Evolutionary conservation across 2,888 invertebrate species (phyloP), one percentile per base, ranked within the genome.

Genomic region (Spodoptera picta): DNA sequence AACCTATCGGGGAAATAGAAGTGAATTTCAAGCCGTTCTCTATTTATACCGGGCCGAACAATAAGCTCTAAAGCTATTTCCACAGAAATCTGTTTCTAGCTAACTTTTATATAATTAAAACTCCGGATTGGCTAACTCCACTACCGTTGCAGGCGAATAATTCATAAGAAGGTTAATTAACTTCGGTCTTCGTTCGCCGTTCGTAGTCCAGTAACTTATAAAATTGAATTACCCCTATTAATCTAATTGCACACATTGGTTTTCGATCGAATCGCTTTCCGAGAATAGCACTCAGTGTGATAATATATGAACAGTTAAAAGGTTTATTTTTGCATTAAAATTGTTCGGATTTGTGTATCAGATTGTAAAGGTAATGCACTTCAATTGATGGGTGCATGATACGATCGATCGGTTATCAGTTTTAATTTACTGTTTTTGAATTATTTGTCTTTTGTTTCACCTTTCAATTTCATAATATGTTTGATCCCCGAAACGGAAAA

Each of bases 131-230:
- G 83, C 83, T 69, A 86, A 86, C 83, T 85, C 80, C 75, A 81
- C 82, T 63, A 79, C 74, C 75, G 78, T 75, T 81, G 86, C 80
- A 82, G 77, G 81, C 77, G 87, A 88, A 89, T 90, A 88, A 89
- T 87, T 89, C 85, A 87, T 85, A 88, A 84, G 85, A 84, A 85
- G 85, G 89, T 86, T 89, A 89, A 88, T 88, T 89, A 87, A 88
- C 87, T 86, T 87, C 83, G 83, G 82, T 85, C 81, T 79, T 77
- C 76, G 72, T 73, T 70, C 62, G 80, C 75, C 78, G 83, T 79
- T 65, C 73, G 70, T 77, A 53, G 53, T 42, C 41, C 41, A 81
- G 76, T 73, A 77, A 65, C 80, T 80, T 83, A 79, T 81, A 84
- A 82, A 84, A 86, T 84, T 84, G 80, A 83, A 83, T 87, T 83